Percentiles rank a stretch among this genome's conserved stretches.
Conservation (phyloP, 2,113 vertebrate species). For the Chloroceryle aenea region DNA sequence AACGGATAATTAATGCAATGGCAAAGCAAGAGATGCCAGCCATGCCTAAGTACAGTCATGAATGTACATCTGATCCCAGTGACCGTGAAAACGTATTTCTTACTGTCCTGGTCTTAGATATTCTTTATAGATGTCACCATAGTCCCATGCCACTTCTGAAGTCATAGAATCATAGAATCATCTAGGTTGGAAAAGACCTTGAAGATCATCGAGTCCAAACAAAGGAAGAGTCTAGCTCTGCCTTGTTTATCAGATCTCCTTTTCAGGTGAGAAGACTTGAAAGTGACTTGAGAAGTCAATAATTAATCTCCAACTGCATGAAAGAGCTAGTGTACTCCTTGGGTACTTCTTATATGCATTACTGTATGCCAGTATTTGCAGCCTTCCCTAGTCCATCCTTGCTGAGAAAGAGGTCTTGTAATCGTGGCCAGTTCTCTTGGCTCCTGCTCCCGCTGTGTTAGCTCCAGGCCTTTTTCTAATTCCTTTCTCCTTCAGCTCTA, state of each 20-base stretch:
- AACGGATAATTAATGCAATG: background rate
- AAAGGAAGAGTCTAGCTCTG: background rate
- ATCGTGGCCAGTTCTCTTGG: fast-evolving
- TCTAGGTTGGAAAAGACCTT: too few species aligned
- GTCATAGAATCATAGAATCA: background rate
- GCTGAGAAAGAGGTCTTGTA: background rate
- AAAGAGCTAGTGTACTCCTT: background rate
- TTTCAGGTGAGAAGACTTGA: background rate
- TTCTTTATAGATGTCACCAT: background rate
- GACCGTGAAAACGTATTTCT: background rate
- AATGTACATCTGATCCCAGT: background rate
- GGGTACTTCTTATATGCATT: background rate
- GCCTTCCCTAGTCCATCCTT: background rate
- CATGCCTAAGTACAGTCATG: background rate
- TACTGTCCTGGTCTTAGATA: background rate
- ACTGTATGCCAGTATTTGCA: background rate
- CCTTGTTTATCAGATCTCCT: background rate
- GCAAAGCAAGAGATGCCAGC: background rate
- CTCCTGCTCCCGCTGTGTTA: background rate
- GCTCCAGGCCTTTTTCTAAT: background rate
- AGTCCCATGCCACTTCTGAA: background rate
- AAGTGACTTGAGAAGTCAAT: background rate
- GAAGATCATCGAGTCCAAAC: too few species aligned
- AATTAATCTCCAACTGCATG: background rate
- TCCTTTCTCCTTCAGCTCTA: background rate